Percentiles rank a stretch among this genome's conserved stretches.
Conservation (phyloP, 2,888 invertebrate species). For the Epinotia ramella region DNA sequence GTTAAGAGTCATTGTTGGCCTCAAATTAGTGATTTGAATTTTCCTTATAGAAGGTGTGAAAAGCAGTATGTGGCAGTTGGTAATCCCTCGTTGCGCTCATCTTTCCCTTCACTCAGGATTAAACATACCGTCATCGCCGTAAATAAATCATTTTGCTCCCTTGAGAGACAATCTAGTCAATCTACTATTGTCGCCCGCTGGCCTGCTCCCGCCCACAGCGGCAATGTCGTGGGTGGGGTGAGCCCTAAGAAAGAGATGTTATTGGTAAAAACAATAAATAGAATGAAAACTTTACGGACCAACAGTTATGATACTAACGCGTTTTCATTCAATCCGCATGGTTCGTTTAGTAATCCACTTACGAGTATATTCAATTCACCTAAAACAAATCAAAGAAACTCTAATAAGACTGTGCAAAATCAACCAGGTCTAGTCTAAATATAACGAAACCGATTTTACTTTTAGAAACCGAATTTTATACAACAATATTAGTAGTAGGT, state of each 20-base stretch:
- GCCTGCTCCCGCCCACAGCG: not conserved
- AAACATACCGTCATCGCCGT: too few species aligned
- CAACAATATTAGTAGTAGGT: not conserved
- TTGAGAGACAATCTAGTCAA: too few species aligned
- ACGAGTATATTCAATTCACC: not conserved
- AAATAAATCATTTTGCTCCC: too few species aligned
- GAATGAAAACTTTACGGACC: not conserved
- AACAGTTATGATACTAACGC: not conserved
- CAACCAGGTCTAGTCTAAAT: slow-evolving; percentile 6
- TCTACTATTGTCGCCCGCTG: too few species aligned
- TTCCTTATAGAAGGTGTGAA: too few species aligned
- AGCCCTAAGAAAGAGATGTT: not conserved
- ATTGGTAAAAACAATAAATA: not conserved
- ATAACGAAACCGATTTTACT: slow-evolving; percentile 19
- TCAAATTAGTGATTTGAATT: too few species aligned
- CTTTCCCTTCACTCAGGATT: too few species aligned
- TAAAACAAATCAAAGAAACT: not conserved
- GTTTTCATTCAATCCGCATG: not conserved
- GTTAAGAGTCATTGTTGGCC: too few species aligned
- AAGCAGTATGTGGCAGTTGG: too few species aligned
- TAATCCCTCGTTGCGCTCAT: too few species aligned
- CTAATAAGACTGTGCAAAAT: not conserved
- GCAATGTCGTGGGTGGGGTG: not conserved
- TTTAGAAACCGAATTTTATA: not conserved
- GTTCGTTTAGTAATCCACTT: not conserved